These are phyloP conservation scores for Dascillus cervinus DNA, from an alignment of 2,888 invertebrate species.

Conservation along the genomic window DNA sequence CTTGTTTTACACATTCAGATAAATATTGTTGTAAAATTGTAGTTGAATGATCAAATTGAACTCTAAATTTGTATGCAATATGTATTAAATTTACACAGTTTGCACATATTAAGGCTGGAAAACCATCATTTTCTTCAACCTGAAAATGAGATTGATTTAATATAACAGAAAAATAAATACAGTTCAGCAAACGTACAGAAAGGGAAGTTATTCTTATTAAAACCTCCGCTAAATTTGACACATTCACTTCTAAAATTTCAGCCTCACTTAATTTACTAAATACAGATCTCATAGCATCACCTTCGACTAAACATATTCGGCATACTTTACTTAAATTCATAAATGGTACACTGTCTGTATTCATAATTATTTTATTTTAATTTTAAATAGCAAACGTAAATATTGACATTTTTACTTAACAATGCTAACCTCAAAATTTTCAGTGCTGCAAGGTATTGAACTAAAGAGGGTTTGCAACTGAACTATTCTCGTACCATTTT, in stretches of 20 bases:
- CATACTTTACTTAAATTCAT: slow-evolving; percentile 20
- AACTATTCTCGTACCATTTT: no score
- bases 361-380: background rate
- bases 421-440: background rate
- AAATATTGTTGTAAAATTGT: slow-evolving; percentile 20
- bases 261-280: slow-evolving; percentile 19
- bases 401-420: background rate
- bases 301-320: slow-evolving; percentile 23
- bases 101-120: slow-evolving; percentile 21
- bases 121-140: slow-evolving; percentile 15
- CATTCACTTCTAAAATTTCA: slow-evolving; percentile 16
- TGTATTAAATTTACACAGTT: slow-evolving; percentile 21
- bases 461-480: no score
- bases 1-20: slow-evolving; percentile 15
- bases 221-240: slow-evolving; percentile 19
- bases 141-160: slow-evolving; percentile 9
- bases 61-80: slow-evolving; percentile 22
- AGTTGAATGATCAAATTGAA: slow-evolving; percentile 24
- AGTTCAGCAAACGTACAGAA: slow-evolving; percentile 14
- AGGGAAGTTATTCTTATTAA: slow-evolving; percentile 19
- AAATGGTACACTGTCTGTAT: background rate
- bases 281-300: slow-evolving; percentile 17
- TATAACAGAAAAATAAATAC: background rate
- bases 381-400: background rate
- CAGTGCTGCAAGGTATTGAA: no score